Base-by-base conservation (phyloP, 2,797 vertebrate species). In the Cirrhinus molitorella region DNA sequence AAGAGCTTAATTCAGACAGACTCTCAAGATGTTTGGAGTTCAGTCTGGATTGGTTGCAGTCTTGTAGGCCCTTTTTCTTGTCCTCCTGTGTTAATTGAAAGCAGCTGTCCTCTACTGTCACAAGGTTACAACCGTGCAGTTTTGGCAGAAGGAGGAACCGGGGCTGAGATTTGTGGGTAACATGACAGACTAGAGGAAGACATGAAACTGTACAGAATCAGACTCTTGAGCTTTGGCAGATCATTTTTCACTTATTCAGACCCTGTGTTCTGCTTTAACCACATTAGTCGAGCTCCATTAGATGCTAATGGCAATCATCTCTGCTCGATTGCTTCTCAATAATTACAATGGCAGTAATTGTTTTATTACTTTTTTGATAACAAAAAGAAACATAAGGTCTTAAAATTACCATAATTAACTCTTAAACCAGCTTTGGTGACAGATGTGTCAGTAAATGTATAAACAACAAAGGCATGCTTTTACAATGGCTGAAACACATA, bases 11-110 rank as follows among this genome's bases (percentile, higher is more conserved):
- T 67, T 40, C 7, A 75, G 59, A 74, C 84, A 84, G 66, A 45
- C 45, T 73, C 88, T 80, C 87, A 89, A 67, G 67, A 87, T 85
- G 66, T 77, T 77, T 85, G 40, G 63, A 89, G 84, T 88, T 85
- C 57, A 78, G 43, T 83, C 80, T 86, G 89, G 61, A 83, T 85
- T 86, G 78, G 78, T 85, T 88, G 57, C 75, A 85, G 61, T 19
- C 73, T 83, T 81, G 71, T 81, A 83, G 73, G 65, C 70, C 71
- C 61, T 79, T 83, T 87, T 74, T 77, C 82, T 77, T 66, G 71
- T 79, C 68, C 79, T 86, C 80, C 79, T 89, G 88, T 92, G 92
- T 91, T 94, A 95, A 95, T 94, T 94, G 93, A 91, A 94, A 94
- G 92, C 95, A 95, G 95, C 93, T 92, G 92, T 90, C 51, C 66